These are phyloP conservation scores for Epinephelus coioides DNA, from an alignment of 2,797 vertebrate genomes.

Conservation along the genomic window DNA sequence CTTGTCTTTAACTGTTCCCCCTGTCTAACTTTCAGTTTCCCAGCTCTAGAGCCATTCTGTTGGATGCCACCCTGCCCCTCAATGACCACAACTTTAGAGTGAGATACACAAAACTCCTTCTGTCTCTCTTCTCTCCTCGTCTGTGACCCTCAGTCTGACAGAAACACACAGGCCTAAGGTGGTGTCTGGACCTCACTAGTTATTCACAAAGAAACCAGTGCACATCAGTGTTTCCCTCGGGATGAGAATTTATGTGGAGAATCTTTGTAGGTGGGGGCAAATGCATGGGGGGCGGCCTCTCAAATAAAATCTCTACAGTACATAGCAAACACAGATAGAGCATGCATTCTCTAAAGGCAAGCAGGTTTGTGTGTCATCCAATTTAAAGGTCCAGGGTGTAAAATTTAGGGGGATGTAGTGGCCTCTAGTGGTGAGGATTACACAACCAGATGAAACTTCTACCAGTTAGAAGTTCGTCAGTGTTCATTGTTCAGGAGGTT, in stretches of 20 bases:
- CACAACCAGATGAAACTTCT: too few species aligned
- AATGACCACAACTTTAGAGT: conserved; percentile 83
- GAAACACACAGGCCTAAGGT: conserved; percentile 1
- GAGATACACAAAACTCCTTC: conserved; percentile 63
- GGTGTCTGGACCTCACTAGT: conserved; percentile 30
- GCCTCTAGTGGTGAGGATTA: too few species aligned
- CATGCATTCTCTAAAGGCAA: not conserved
- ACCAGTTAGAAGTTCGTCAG: too few species aligned
- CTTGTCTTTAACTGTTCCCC: conserved; percentile 44
- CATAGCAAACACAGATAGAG: not conserved
- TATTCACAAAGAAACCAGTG: not conserved
- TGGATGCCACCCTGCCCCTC: conserved; percentile 70
- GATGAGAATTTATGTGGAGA: not conserved
- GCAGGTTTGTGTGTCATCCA: not conserved
- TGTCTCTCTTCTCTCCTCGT: conserved; percentile 17
- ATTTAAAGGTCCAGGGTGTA: not conserved
- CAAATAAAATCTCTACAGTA: not conserved
- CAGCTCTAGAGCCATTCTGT: conserved; percentile 64
- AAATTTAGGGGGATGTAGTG: not conserved
- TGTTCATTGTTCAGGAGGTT: too few species aligned
- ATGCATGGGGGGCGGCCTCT: not conserved
- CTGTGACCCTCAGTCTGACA: conserved; percentile 9
- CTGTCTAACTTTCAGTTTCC: conserved; percentile 79
- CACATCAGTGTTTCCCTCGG: conserved; percentile 1
- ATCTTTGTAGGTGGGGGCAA: not conserved